Conservation (phyloP, 1,140 invertebrate genomes). For the Drosophila sulfurigaster region DNA sequence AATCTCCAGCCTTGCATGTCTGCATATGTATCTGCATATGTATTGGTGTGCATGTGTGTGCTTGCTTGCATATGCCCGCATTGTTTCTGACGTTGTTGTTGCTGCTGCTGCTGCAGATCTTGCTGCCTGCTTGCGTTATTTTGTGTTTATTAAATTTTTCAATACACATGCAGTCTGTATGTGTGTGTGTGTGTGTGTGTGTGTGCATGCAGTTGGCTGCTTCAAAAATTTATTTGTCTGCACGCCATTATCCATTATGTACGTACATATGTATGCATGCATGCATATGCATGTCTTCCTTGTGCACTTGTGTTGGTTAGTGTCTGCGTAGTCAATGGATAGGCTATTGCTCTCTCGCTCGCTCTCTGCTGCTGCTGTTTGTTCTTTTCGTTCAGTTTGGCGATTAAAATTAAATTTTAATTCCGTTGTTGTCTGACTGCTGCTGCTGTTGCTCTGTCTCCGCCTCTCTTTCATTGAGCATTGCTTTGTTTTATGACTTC, state of each 20-base stretch:
- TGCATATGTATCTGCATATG: constrained; percentile 11
- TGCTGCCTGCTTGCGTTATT: constrained; percentile 41
- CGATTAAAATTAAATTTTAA: constrained; percentile 82
- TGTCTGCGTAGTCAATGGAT: constrained; percentile 49
- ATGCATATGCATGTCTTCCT: constrained; percentile 18
- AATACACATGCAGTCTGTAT: constrained; percentile 19
- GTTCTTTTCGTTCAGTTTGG: constrained; percentile 65
- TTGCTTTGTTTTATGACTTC: constrained; percentile 76
- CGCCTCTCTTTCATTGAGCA: constrained; percentile 55
- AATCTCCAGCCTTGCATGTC: constrained; percentile 36
- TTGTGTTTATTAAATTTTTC: constrained; percentile 75
- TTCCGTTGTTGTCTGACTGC: constrained; percentile 59
- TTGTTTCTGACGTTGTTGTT: constrained; percentile 41
- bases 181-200: background rate
- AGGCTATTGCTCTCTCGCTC: constrained; percentile 25
- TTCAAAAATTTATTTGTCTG: constrained; percentile 80
- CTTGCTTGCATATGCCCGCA: constrained; percentile 45
- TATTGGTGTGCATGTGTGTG: constrained; percentile 10
- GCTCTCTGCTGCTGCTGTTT: constrained; percentile 35
- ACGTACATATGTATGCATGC: constrained; percentile 35
- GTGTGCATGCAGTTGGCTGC: constrained; percentile 42
- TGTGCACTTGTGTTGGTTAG: constrained; percentile 23
- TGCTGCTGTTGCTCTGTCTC: constrained; percentile 22
- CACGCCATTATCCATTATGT: constrained; percentile 64
- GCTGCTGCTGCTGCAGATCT: constrained; percentile 39